Percentiles rank a stretch among this genome's conserved stretches.
Evolutionary conservation across 2,888 invertebrate genomes (phyloP).

Genomic region (Endotricha flammealis): DNA sequence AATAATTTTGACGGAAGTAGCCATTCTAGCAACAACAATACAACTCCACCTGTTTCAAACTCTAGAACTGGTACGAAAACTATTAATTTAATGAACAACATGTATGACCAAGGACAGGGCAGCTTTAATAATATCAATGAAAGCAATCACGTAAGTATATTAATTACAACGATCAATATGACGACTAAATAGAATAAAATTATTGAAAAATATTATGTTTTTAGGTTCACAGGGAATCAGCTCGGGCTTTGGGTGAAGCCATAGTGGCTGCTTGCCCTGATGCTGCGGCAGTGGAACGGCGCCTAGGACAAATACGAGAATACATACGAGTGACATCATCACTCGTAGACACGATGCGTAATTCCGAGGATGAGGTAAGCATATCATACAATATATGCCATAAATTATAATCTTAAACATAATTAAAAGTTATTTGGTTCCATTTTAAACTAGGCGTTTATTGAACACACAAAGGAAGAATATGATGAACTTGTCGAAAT

Average conservation of each 20-base stretch:
- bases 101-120: constrained; percentile 67
- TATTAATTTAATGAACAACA: constrained; percentile 69
- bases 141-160: constrained; percentile 54
- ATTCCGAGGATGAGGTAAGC: constrained; percentile 82
- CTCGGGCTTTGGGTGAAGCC: constrained; percentile 64
- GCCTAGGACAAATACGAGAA: constrained; percentile 84
- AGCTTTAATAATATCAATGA: constrained; percentile 64
- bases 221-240: constrained; percentile 63
- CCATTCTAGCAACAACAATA: constrained; percentile 57
- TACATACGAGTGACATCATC: constrained; percentile 84
- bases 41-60: constrained; percentile 47
- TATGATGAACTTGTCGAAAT: constrained; percentile 81
- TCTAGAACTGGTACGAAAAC: constrained; percentile 59
- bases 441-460: constrained; percentile 66
- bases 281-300: constrained; percentile 82
- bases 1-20: constrained; percentile 60
- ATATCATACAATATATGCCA: background rate
- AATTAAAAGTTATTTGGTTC: constrained; percentile 3
- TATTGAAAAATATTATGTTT: background rate
- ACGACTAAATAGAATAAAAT: too few species aligned
- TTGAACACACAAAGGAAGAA: constrained; percentile 73
- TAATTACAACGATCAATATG: too few species aligned
- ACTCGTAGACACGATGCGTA: constrained; percentile 83
- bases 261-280: constrained; percentile 78
- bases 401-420: background rate